Evolutionary conservation across 1,140 invertebrate species (phyloP), one percentile per base, ranked within the genome.

Genomic region (Platyura marginata): DNA sequence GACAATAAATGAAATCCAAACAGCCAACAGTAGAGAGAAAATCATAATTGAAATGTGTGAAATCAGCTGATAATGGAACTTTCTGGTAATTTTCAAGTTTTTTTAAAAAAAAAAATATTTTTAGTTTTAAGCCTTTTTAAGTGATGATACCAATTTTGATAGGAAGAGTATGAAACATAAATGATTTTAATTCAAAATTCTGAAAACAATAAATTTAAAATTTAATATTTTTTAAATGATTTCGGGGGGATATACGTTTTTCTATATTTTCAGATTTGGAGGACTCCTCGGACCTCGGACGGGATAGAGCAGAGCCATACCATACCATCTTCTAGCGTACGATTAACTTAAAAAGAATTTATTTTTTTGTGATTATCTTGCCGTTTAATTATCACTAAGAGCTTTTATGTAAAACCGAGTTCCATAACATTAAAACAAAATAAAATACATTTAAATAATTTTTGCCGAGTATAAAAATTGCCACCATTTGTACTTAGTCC

Each of bases 31-130:
- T n/a, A n/a, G n/a, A n/a, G n/a, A n/a, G n/a, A n/a, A n/a, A n/a
- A n/a, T n/a, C n/a, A n/a, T n/a, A n/a, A 29, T 8, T 6, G 71
- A 94, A 69, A 90, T 94, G 67, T 80, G 75, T 63, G 21, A n/a
- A 29, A 6, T 13, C 13, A 29, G 13, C 6, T 29, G 6, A 8
- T 29, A 29, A 8, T 13, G 25, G 13, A 29, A 29, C 25, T 29
- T 29, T 29, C 25, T 13, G 25, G 25, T 8, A 6, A 6, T 29
- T 29, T 8, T 29, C 13, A 29, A 29, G 6, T 8, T 6, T 29
- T 29, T 29, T 29, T 29, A 29, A 29, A 29, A 29, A 8, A 8
- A 29, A 29, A 29, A n/a, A n/a, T n/a, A n/a, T n/a, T n/a, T n/a
- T n/a, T n/a, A 29, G 6, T 29, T 13, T 29, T 29, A 8, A 29